Conservation (phyloP, 2,797 vertebrate genomes). For the Ctenochaetus hawaiiensis region DNA sequence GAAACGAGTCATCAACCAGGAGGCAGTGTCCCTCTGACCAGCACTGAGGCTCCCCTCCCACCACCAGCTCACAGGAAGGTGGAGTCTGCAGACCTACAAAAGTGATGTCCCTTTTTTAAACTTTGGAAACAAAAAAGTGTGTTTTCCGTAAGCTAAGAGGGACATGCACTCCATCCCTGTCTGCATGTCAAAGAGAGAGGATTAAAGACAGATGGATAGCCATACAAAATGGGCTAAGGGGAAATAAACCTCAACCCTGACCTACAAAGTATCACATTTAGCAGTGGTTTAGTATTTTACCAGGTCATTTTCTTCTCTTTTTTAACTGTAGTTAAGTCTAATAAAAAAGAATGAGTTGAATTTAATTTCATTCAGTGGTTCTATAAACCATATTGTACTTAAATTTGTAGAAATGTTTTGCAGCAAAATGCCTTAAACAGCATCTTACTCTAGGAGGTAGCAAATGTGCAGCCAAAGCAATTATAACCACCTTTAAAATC, state of each 20-base stretch:
- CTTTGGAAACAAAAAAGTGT: conserved; percentile 25
- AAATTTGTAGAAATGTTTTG: not conserved
- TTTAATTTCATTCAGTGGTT: not conserved
- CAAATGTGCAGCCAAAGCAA: not conserved
- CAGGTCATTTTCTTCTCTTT: not conserved
- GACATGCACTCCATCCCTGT: conserved; percentile 14
- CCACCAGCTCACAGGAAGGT: conserved; percentile 89
- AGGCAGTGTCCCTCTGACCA: conserved; percentile 95
- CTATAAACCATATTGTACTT: not conserved
- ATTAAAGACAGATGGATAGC: conserved; percentile 68
- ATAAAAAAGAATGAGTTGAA: not conserved
- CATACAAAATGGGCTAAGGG: conserved; percentile 45
- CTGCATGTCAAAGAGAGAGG: conserved; percentile 53
- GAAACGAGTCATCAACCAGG: conserved; percentile 92
- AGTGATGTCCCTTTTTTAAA: conserved; percentile 26
- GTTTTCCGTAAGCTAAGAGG: conserved; percentile 34
- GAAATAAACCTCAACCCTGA: conserved; percentile 46
- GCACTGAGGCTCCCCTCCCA: conserved; percentile 92
- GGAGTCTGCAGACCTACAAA: conserved; percentile 90
- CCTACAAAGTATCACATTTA: conserved; percentile 35
- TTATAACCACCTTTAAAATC: not conserved
- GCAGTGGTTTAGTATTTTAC: conserved; percentile 19
- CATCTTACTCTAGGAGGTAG: not conserved
- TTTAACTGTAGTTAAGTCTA: not conserved
- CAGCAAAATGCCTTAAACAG: not conserved